A percentile compares a stretch with the other conserved stretches of the same genome.
Evolutionary conservation across 2,113 vertebrate species (phyloP).

Genomic region (Mormyrus lacerda): DNA sequence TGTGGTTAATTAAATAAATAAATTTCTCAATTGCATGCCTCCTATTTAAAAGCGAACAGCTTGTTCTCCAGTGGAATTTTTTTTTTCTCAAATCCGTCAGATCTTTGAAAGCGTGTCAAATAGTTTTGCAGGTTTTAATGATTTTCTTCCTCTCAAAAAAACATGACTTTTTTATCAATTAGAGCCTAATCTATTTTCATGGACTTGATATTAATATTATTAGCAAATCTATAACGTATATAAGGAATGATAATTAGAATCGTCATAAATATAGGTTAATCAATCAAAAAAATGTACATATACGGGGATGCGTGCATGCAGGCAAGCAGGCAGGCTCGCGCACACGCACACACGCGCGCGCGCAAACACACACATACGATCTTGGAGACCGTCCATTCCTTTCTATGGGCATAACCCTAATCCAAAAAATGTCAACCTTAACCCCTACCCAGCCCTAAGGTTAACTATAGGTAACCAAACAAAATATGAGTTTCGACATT

Average conservation of each 20-base stretch:
- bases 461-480: not conserved
- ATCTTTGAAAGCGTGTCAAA: not conserved
- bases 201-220: not conserved
- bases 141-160: not conserved
- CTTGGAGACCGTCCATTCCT: not conserved
- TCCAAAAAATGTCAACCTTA: not conserved
- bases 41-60: not conserved
- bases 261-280: not conserved
- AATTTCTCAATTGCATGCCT: not conserved
- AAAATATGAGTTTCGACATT: not conserved
- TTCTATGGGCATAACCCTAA: not conserved
- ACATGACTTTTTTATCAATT: not conserved
- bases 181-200: not conserved
- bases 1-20: not conserved
- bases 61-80: not conserved
- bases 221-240: not conserved
- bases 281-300: not conserved
- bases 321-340: not conserved
- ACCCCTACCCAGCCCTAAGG: not conserved
- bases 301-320: not conserved
- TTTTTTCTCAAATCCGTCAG: not conserved
- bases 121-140: constrained; percentile 6
- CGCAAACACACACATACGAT: not conserved
- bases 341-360: not conserved
- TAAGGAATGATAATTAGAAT: not conserved